Base-by-base conservation (phyloP, 2,113 vertebrate genomes). In the Tichodroma muraria region DNA sequence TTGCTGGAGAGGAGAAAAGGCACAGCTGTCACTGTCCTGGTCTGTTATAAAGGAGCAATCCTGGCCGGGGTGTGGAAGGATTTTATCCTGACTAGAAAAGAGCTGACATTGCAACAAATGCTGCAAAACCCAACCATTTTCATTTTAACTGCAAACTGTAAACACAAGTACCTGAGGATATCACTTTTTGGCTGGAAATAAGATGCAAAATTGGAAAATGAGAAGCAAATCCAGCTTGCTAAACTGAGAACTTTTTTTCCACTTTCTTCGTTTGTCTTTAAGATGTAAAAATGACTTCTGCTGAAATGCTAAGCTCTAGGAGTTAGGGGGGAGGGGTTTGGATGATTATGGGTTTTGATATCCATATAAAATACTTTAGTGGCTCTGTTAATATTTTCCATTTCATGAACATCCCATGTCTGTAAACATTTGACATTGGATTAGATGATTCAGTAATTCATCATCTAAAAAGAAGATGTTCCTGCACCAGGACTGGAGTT, bases 271-370 rank as follows among this genome's bases (percentile, higher is more conserved):
- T 28, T 76, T 85, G 66, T 61, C 37, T 19, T 57, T 60, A 57
- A 61, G n/a, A 23, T 42, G 21, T 42, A 81, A 59, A 80, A 59
- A 75, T 80, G 6, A 19, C 6, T 60, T 12, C 23, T 80, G 38
- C 28, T 83, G 54, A 72, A 73, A 70, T 53, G 31, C 4, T 40
- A 6, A 45, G 3, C 15, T 59, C 35, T 7, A 0, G 31, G 35
- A 53, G 6, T 11, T 70, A 8, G 10, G 8, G 5, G 2, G 0
- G 1, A n/a, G n/a, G n/a, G n/a, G n/a, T 68, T 77, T 23, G 60
- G 7, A 3, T 54, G 30, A 59, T 68, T 23, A 21, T 4, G 8
- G 8, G 25, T 21, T 84, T 89, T 6, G 3, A 19, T 20, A 60
- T 72, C 21, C 24, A 6, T 44, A 9, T 71, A 18, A 68, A 88